Evolutionary conservation across 2,797 vertebrate genomes (phyloP), one percentile per base, ranked within the genome.

Genomic region (Acanthurus tractus): DNA sequence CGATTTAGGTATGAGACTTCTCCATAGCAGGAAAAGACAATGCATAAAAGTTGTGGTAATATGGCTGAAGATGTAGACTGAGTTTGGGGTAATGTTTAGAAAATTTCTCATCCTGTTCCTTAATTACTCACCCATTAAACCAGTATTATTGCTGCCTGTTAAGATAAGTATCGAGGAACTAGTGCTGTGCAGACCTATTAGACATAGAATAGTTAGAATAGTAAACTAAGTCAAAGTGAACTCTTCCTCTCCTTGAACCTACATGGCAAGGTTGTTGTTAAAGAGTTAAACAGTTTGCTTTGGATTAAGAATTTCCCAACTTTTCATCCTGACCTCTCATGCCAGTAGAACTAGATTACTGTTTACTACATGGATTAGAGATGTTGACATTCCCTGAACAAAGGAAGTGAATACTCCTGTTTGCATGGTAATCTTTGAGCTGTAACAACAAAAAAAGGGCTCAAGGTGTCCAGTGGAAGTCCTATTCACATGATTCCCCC

Each of bases 1-100:
- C 70, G 87, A 96, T 86, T 89, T 96, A 96, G 97, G 97, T 99
- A 96, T 90, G 71, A 12, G 0, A 42, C 18, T 12, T 68, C 44
- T 45, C 25, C 29, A 40, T 61, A 36, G 50, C 20, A 5, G 42
- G 13, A n/a, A 4, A 3, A 17, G 18, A 66, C 45, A 29, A 20
- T 34, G 7, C 3, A 22, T 6, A 15, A 6, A 67, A 6, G 1
- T 18, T 42, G 11, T 59, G 15, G 7, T 36, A 10, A 45, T n/a
- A 6, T 29, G 1, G 6, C 17, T 38, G 7, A 65, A 18, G 13
- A 34, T 45, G 17, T 29, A 18, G 12, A 22, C 11, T n/a, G n/a
- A 38, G 11, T 18, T 45, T 36, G 57, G 3, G 23, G 18, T 48
- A 0, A 18, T 34, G 70, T 29, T 52, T 10, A 40, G 15, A n/a